Evolutionary conservation across 2,797 vertebrate species (phyloP), one percentile per base, ranked within the genome.

Genomic region (Sebastes umbrosus): DNA sequence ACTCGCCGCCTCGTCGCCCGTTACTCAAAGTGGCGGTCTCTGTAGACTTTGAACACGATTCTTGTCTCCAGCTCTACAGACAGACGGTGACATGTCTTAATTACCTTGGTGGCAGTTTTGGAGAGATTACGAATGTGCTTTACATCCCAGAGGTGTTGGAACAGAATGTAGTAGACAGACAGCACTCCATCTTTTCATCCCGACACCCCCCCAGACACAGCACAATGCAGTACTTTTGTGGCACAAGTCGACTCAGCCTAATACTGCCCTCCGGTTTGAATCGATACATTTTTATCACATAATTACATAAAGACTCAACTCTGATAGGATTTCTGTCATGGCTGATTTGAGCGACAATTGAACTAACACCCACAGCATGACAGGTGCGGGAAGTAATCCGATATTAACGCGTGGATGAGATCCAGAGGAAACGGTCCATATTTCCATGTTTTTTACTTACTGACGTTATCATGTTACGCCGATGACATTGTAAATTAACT

Each of bases 221-320:
- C 93, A 93, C 91, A 94, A 94, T 90, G 94, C 94, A 93, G 90
- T 91, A 88, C 88, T 90, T 87, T 80, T 66, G 87, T 92, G 92
- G 93, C 93, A 92, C 85, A 80, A 85, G 84, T 92, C 79, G 81
- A 89, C 90, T 91, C 87, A 92, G 92, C 91, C 93, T 90, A 90
- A 94, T 92, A 93, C 91, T 93, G 93, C 94, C 94, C 92, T 91
- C 84, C 58, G 82, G 92, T 94, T 93, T 86, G 90, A 93, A 93
- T 94, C 92, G 7, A 94, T 94, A 84, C 79, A 80, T 92, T 95
- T 94, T 93, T 91, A 93, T 92, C 90, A 86, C 90, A 31, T 90
- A 91, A 94, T 93, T 88, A 90, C 92, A 90, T 86, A 86, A 91
- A 91, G 93, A 94, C 92, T 92, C 87, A 57, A 82, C 77, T 79